Conservation (phyloP, 2,113 vertebrate species). For the Coregonus clupeaformis region DNA sequence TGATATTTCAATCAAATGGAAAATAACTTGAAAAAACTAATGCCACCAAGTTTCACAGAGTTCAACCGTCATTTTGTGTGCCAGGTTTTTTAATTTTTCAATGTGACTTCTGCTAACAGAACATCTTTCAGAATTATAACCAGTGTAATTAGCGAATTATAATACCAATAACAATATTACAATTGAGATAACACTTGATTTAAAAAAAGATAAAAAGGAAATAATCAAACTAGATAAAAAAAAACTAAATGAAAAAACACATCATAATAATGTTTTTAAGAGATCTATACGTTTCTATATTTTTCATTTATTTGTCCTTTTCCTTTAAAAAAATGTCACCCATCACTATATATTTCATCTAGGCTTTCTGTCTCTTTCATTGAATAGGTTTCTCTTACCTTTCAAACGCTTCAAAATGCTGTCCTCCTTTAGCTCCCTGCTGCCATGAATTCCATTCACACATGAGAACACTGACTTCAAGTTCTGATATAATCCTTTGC, state of each 20-base stretch:
- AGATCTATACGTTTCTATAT: constrained; percentile 75
- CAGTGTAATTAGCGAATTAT: constrained; percentile 79
- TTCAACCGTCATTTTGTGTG: constrained; percentile 69
- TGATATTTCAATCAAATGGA: constrained; percentile 41
- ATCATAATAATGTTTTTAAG: constrained; percentile 70
- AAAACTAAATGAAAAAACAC: constrained; percentile 76
- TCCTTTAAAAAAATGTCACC: constrained; percentile 59
- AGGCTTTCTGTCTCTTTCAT: constrained; percentile 38
- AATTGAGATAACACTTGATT: constrained; percentile 79
- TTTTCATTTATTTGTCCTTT: constrained; percentile 67
- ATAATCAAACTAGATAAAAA: constrained; percentile 75
- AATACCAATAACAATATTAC: constrained; percentile 84
- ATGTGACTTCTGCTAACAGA: constrained; percentile 79
- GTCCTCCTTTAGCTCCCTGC: constrained; percentile 53
- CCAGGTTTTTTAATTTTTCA: constrained; percentile 73
- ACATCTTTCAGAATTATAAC: constrained; percentile 77
- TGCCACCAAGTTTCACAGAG: constrained; percentile 60
- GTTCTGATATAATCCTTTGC: constrained; percentile 67
- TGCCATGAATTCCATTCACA: constrained; percentile 60
- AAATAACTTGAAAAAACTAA: constrained; percentile 17
- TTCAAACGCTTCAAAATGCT: constrained; percentile 56
- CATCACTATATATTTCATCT: constrained; percentile 45
- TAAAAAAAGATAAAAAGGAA: constrained; percentile 58
- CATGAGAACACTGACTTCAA: constrained; percentile 63
- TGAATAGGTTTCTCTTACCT: constrained; percentile 68